These are phyloP conservation scores for Enteromius afrohamiltoni DNA, from an alignment of 2,797 vertebrate species.

Conservation along the genomic window DNA sequence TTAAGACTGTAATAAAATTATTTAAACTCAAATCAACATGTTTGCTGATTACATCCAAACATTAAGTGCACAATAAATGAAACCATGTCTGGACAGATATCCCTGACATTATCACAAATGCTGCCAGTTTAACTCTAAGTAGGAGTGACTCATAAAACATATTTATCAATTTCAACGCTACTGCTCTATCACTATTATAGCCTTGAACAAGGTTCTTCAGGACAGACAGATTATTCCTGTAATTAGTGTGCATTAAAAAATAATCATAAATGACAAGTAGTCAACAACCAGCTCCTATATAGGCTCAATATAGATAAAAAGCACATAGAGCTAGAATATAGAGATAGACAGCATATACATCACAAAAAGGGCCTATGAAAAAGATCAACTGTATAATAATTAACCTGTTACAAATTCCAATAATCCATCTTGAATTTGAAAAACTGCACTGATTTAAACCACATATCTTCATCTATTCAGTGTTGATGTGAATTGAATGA, in stretches of 20 bases:
- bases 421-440: constrained; percentile 59
- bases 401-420: constrained; percentile 48
- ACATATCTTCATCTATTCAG: constrained; percentile 66
- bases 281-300: neutral
- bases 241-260: constrained; percentile 4
- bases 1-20: neutral
- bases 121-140: neutral
- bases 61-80: neutral
- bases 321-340: neutral
- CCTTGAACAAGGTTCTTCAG: constrained; percentile 8
- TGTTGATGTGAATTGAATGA: constrained; percentile 64
- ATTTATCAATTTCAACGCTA: neutral
- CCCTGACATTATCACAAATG: neutral
- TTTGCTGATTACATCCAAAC: neutral
- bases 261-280: constrained; percentile 1
- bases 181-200: neutral
- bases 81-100: neutral
- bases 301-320: constrained; percentile 1
- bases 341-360: constrained; percentile 1
- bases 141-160: neutral
- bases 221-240: neutral
- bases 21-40: neutral
- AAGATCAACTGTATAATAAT: constrained; percentile 17
- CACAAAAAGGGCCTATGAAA: neutral
- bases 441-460: constrained; percentile 65